Conservation (phyloP, 2,113 vertebrate species). For the Anser cygnoides region DNA sequence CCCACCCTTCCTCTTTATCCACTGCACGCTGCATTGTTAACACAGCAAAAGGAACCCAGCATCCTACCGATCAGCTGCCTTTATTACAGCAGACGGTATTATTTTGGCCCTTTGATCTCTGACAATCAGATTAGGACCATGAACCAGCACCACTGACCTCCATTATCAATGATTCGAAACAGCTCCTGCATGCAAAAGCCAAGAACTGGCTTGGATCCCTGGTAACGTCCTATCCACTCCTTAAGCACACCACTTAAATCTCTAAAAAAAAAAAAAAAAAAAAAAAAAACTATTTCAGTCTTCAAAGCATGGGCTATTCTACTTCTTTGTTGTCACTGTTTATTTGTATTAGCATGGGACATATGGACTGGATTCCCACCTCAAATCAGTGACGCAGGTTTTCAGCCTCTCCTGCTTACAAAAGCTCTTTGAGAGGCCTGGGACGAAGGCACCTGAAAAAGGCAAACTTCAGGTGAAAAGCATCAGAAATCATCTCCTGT, state of each 20-base stretch:
- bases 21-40: accelerated
- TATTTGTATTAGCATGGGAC: background rate
- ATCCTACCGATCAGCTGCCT: accelerated
- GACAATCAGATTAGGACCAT: background rate
- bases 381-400: background rate
- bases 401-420: background rate
- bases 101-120: background rate
- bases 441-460: background rate
- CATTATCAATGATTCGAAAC: background rate
- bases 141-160: background rate
- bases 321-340: no score
- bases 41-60: background rate
- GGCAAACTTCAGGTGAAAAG: background rate
- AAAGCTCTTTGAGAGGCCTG: background rate
- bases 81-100: accelerated
- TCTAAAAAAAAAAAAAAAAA: background rate
- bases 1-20: background rate
- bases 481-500: background rate
- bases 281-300: background rate
- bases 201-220: background rate
- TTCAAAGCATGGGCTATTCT: accelerated
- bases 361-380: background rate
- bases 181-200: background rate
- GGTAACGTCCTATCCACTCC: background rate
- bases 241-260: background rate